Base-by-base conservation (phyloP, 2,113 vertebrate species). In the Donacobius atricapilla region DNA sequence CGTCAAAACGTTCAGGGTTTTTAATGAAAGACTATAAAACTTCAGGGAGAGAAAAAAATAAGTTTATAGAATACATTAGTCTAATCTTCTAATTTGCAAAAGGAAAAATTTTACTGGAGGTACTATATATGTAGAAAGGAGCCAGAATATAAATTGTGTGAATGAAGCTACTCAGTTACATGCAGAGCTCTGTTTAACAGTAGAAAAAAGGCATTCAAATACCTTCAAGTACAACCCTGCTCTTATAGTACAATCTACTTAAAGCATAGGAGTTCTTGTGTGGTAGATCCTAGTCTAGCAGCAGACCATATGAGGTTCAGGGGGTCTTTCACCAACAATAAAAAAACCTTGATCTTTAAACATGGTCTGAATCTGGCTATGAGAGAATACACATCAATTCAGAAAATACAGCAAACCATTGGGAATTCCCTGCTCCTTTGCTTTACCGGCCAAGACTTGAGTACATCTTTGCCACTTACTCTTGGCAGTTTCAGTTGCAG, bases 1-100 rank as follows among this genome's bases (percentile, higher is more conserved):
- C 27, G 39, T 5, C 81, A 92, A 90, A 60, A 57, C 40, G 5
- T 31, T 42, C 0, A 0, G 15, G 3, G 1, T 2, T 42, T 70
- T 44, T 7, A 72, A 37, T 48, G 25, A 71, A 64, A 75, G 51
- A 69, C 20, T 7, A 14, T 63, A 39, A 35, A 70, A 47, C 9
- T 44, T 79, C 7, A 57, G 39, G 7, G 4, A 31, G 11, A 16
- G 28, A 61, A 81, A 81, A 42, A 47, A 6, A 22, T 48, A 9
- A 4, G 1, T 35, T 78, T 27, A 37, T 66, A 90, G 81, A 85
- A 86, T 61, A 72, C 18, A 56, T 30, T 63, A 68, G n/a, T 51
- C 48, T 80, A 30, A 72, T 11, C 2, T 54, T 89, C 24, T 66
- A 83, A 79, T 65, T 35, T 94, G 35, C 18, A 60, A 56, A 76